Conservation (phyloP, 2,113 vertebrate species). For the Symphodus melops region DNA sequence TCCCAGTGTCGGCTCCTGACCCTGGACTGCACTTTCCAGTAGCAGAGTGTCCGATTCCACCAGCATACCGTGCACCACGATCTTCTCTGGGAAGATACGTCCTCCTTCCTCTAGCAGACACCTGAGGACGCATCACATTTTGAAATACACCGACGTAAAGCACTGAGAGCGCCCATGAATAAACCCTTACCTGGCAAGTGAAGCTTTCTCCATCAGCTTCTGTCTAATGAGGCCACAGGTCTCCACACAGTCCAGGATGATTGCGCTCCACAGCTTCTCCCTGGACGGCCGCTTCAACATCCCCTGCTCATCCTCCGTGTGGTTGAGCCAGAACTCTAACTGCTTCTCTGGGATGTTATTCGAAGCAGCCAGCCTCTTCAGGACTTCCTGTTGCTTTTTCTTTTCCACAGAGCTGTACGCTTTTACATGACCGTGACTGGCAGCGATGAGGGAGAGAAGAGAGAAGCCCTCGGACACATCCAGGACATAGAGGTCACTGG, state of each 20-base stretch:
- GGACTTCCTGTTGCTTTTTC: constrained; percentile 87
- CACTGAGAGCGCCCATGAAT: not conserved
- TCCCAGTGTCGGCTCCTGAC: constrained; percentile 91
- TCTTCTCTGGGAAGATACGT: constrained; percentile 91
- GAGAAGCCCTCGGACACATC: constrained; percentile 98
- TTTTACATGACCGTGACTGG: constrained; percentile 87
- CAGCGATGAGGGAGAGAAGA: constrained; percentile 90
- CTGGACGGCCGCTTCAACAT: constrained; percentile 90
- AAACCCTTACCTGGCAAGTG: constrained; percentile 88
- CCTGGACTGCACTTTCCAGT: constrained; percentile 94
- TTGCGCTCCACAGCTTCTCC: constrained; percentile 95
- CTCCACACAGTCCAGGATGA: constrained; percentile 95
- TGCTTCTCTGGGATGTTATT: constrained; percentile 86
- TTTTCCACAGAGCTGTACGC: constrained; percentile 96
- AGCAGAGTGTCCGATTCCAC: constrained; percentile 91
- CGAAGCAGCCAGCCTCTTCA: constrained; percentile 85
- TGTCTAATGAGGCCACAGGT: constrained; percentile 94
- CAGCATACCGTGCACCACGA: constrained; percentile 91
- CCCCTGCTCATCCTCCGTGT: constrained; percentile 88
- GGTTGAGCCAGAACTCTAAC: constrained; percentile 93
- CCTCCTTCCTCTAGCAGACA: constrained; percentile 95
- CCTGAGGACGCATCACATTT: constrained; percentile 68
- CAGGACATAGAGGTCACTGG: constrained; percentile 86
- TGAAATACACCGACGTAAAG: not conserved
- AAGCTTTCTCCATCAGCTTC: constrained; percentile 97